Evolutionary conservation across 2,888 invertebrate species (phyloP), one percentile per base, ranked within the genome.

Genomic region (Cecidostiba fungosa): DNA sequence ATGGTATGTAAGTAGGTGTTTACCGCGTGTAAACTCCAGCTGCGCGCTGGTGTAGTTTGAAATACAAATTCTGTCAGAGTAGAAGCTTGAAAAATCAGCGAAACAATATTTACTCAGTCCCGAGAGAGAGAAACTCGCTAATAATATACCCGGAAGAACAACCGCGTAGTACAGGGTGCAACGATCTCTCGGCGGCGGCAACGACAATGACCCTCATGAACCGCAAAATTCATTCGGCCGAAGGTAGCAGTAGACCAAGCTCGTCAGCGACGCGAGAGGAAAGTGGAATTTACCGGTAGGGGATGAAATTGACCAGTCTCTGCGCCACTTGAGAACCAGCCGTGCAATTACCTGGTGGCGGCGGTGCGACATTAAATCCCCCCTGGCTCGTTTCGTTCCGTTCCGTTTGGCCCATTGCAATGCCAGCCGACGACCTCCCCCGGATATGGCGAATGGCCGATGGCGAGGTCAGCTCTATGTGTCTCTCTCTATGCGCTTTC

Each of bases 261-360:
- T 82, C 85, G 85, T 86, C 82, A 86, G 76, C 85, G 84, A 86
- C 59, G 82, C 79, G 83, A 81, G 73, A 80, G 83, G 83, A 81
- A 84, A 84, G 86, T 79, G 76, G 82, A 86, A 87, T 87, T 85
- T 78, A 85, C 77, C 82, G 85, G 87, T 87, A 87, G 88, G 43
- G 89, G 87, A 69, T 89, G 91, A 89, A 91, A 91, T 90, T 91
- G 90, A 91, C 91, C 91, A 88, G 87, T 88, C 89, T 88, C 89
- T 88, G 89, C 89, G 90, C 88, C 91, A 91, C 91, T 91, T 90
- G 91, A 91, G 89, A 87, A 89, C 89, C 90, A 87, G 87, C 85
- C 89, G 89, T 87, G 90, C 90, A 91, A 91, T 91, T 91, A 91
- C 91, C 88, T 90, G 89, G 50, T 29, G 29, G 66, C 89, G 88